phyloP scores from a whole-genome alignment of 2,113 vertebrate species.

The Oryzias woworae region DNA sequence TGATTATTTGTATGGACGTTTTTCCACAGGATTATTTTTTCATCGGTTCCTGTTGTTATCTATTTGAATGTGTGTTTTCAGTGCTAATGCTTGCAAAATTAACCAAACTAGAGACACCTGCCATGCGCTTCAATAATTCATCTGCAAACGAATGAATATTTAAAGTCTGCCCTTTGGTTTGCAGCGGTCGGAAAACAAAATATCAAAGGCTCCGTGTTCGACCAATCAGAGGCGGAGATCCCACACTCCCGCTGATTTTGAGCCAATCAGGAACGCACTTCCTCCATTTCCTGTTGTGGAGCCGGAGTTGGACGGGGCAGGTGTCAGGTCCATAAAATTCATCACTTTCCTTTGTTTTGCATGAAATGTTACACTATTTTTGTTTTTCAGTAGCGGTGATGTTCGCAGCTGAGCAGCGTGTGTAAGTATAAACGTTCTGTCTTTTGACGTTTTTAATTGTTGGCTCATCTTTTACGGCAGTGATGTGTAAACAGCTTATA shows the following conservation, averaged over 20 bases:
- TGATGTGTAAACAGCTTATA: constrained; percentile 58
- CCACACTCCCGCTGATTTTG: constrained; percentile 7
- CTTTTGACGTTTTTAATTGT: neutral
- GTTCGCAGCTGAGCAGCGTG: constrained; percentile 6
- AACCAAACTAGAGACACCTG: constrained; percentile 40
- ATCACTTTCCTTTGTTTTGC: constrained; percentile 32
- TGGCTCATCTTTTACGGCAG: neutral
- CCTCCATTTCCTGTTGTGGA: constrained; percentile 72
- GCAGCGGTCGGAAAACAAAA: constrained; percentile 26
- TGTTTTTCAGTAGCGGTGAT: neutral
- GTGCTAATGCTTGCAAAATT: constrained; percentile 7
- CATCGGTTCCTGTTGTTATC: neutral
- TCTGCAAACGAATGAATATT: constrained; percentile 69
- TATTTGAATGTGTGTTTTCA: neutral
- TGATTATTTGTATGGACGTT: too few relatives aligned
- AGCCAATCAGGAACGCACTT: constrained; percentile 64
- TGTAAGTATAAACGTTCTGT: constrained; percentile 50
- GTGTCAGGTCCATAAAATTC: constrained; percentile 41
- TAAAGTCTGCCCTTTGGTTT: constrained; percentile 58
- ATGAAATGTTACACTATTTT: constrained; percentile 15
- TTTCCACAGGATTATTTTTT: neutral
- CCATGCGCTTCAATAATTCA: constrained; percentile 64
- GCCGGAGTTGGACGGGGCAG: constrained; percentile 43
- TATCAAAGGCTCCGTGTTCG: constrained; percentile 10
- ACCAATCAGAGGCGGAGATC: constrained; percentile 61